Percentiles rank a stretch among this genome's conserved stretches.
Conservation (phyloP, 2,113 vertebrate species). For the Naja naja region DNA sequence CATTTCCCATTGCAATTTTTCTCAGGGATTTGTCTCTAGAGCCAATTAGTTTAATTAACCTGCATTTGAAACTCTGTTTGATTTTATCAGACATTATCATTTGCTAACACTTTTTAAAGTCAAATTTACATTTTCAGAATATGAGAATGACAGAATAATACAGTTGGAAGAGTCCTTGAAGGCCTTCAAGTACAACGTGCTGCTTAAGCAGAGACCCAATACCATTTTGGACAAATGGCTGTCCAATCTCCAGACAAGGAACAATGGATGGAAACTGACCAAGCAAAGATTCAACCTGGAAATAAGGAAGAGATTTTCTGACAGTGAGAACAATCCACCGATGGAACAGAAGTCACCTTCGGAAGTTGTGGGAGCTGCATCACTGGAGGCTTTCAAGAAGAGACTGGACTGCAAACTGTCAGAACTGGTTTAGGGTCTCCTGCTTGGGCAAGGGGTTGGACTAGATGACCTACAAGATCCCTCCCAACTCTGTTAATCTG, state of each 20-base stretch:
- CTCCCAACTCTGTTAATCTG: no score
- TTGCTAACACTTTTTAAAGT: not conserved
- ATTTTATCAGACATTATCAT: not conserved
- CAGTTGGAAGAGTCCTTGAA: not conserved
- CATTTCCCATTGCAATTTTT: not conserved
- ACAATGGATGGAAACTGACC: no score
- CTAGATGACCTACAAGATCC: no score
- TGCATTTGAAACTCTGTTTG: not conserved
- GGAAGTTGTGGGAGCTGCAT: no score
- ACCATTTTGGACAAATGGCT: not conserved
- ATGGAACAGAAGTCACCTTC: no score
- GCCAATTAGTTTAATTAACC: not conserved
- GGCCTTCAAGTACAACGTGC: not conserved
- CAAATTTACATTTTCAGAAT: not conserved
- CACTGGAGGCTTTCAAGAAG: no score
- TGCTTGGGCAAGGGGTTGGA: no score
- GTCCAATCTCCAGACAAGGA: not conserved
- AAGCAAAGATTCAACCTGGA: no score
- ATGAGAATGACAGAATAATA: not conserved
- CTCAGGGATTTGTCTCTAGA: not conserved
- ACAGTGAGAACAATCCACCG: no score
- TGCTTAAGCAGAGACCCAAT: not conserved
- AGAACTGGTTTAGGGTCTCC: no score
- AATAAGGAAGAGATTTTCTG: no score
- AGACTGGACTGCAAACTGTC: no score